A percentile compares a stretch with the other conserved stretches of the same genome.
Evolutionary conservation across 30 jellyfish, hydroid and myxozoan genomes (phyloP).

Genomic region (Hydractinia echinata): DNA sequence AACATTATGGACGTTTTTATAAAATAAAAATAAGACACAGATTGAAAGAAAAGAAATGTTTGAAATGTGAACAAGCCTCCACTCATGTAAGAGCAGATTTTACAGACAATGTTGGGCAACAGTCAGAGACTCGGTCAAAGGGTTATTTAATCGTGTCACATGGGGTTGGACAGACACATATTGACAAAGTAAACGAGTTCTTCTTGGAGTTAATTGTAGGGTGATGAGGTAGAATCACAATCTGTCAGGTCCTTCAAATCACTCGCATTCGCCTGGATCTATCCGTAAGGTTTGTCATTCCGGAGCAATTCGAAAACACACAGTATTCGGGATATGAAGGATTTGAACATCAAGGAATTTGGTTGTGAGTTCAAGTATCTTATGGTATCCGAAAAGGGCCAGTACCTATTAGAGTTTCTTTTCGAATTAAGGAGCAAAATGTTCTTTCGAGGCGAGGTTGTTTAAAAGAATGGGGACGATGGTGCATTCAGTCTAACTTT

Average conservation of each 20-base stretch:
- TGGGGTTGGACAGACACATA: neutral
- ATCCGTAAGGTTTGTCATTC: neutral
- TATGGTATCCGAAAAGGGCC: conserved; percentile 56
- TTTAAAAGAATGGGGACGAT: conserved; percentile 27
- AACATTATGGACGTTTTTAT: too few species aligned
- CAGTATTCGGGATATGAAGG: neutral
- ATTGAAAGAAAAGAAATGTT: too few species aligned
- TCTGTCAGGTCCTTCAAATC: neutral
- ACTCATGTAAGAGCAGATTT: too few species aligned
- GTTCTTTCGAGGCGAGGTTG: conserved; percentile 21
- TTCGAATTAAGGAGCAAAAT: conserved; percentile 27
- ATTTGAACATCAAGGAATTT: conserved; percentile 16
- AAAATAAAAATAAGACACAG: too few species aligned
- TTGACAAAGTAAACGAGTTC: neutral
- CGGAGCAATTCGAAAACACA: neutral
- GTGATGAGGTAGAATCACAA: neutral
- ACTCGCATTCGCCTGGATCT: neutral
- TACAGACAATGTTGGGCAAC: neutral
- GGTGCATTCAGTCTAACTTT: neutral
- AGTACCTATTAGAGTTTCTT: conserved; percentile 39
- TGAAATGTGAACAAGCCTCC: too few species aligned
- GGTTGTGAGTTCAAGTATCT: conserved; percentile 12
- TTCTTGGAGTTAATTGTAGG: conserved; percentile 17
- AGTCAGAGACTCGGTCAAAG: neutral
- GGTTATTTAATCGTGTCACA: neutral